Percentiles rank a stretch among this genome's conserved stretches.
These are phyloP conservation scores for Plectrocnemia conspersa DNA, from an alignment of 1,140 invertebrate genomes.

Conservation along the genomic window DNA sequence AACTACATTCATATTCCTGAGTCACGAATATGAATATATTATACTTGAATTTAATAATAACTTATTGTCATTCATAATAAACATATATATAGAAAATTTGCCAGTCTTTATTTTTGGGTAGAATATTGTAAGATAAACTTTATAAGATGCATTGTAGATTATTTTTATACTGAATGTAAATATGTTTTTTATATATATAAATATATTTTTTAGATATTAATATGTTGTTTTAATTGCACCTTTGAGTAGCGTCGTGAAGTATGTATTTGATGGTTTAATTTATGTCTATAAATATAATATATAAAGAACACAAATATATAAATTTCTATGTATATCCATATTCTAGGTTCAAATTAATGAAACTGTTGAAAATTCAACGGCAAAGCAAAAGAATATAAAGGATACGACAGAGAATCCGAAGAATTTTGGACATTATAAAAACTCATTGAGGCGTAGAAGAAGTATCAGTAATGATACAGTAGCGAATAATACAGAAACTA, in stretches of 20 bases:
- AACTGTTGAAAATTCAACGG: neutral
- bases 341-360: neutral
- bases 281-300: too few relatives aligned
- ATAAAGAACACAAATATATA: slow-evolving; percentile 6
- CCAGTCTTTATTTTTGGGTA: slow-evolving; percentile 30
- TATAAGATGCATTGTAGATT: slow-evolving; percentile 33
- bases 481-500: slow-evolving; percentile 7
- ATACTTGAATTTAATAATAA: slow-evolving; percentile 18
- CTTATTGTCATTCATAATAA: slow-evolving; percentile 3
- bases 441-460: slow-evolving; percentile 21
- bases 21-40: slow-evolving; percentile 18
- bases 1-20: too few relatives aligned
- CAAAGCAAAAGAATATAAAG: too few relatives aligned
- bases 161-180: slow-evolving; percentile 31
- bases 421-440: slow-evolving; percentile 30
- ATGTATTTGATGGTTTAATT: too few relatives aligned
- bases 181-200: slow-evolving; percentile 29
- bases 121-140: slow-evolving; percentile 27
- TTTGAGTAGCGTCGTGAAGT: too few relatives aligned
- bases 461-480: slow-evolving; percentile 3
- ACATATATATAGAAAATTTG: slow-evolving; percentile 26
- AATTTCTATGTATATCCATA: neutral
- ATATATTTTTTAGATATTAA: slow-evolving; percentile 25
- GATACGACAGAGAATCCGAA: slow-evolving; percentile 5
- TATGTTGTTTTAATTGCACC: slow-evolving; percentile 22